phyloP scores from a whole-genome alignment of 2,888 invertebrate genomes.

The Zaprionus lineosus region DNA sequence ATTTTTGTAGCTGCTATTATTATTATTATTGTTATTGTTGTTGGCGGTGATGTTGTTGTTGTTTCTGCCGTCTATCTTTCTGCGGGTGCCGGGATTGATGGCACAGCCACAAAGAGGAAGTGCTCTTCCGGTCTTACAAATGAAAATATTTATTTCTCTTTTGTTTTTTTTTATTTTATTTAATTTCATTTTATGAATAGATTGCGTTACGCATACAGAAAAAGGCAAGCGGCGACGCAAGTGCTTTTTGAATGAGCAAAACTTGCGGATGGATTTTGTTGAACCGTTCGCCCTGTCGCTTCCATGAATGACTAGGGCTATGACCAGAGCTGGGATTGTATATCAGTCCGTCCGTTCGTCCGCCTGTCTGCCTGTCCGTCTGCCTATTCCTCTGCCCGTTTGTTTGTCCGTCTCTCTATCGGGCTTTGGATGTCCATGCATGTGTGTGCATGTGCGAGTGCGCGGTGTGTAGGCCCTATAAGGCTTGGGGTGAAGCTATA shows the following conservation, averaged over 20 bases:
- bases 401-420: too few relatives aligned
- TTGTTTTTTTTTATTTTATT: conserved; percentile 64
- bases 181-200: conserved; percentile 79
- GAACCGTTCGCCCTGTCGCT: neutral
- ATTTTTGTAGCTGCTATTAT: conserved; percentile 15
- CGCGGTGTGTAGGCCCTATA: conserved; percentile 43
- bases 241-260: conserved; percentile 41
- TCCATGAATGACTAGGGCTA: conserved; percentile 23
- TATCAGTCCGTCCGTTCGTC: neutral
- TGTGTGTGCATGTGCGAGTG: too few relatives aligned
- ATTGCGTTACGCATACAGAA: conserved; percentile 79
- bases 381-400: too few relatives aligned
- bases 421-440: too few relatives aligned
- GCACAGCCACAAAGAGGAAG: conserved; percentile 70
- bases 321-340: conserved; percentile 17
- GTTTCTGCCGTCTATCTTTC: conserved; percentile 57
- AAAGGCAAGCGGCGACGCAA: conserved; percentile 49
- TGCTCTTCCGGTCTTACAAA: conserved; percentile 79
- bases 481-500: conserved; percentile 33
- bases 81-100: conserved; percentile 77
- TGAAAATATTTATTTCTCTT: conserved; percentile 74
- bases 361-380: neutral
- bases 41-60: conserved; percentile 24
- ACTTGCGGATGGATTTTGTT: conserved; percentile 28
- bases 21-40: conserved; percentile 13